A percentile compares a stretch with the other conserved stretches of the same genome.
Evolutionary conservation across 64 coral and sea anemone genomes (phyloP).

Genomic region (Astreopora myriophthalma): DNA sequence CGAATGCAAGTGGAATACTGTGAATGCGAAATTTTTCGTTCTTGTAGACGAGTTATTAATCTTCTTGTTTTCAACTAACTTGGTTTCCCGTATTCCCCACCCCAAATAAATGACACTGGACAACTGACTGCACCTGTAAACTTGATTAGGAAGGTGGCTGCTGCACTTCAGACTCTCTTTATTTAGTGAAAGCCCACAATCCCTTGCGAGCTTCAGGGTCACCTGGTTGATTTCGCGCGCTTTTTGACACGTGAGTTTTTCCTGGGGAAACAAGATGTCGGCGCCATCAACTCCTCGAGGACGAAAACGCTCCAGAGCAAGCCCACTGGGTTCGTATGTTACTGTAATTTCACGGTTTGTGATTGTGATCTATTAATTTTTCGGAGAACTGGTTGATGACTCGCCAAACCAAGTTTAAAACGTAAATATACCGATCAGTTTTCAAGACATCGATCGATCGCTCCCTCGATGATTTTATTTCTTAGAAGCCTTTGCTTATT

Average conservation of each 20-base stretch:
- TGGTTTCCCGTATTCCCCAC: too few relatives aligned
- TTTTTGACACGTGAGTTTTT: constrained; percentile 74
- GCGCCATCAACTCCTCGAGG: constrained; percentile 72
- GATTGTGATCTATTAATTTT: background rate
- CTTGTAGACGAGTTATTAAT: too few relatives aligned
- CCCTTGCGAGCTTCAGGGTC: background rate
- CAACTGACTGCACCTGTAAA: too few relatives aligned
- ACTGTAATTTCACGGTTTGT: background rate
- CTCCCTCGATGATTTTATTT: background rate
- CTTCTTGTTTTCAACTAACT: too few relatives aligned
- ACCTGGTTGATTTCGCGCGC: constrained; percentile 78
- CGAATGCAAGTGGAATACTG: too few relatives aligned
- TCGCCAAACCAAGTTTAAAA: background rate
- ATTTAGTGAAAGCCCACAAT: too few relatives aligned
- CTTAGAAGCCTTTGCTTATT: too few relatives aligned
- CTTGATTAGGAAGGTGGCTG: too few relatives aligned
- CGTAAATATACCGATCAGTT: background rate
- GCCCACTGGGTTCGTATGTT: constrained; percentile 51
- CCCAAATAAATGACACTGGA: too few relatives aligned
- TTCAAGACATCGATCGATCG: constrained; percentile 28
- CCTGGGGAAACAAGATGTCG: constrained; percentile 69
- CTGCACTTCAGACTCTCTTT: too few relatives aligned
- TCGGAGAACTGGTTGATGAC: background rate
- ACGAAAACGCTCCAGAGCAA: constrained; percentile 80
- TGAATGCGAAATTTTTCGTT: too few relatives aligned